phyloP scores from a whole-genome alignment of 2,113 vertebrate genomes.

The Pelecanoides urinatrix region DNA sequence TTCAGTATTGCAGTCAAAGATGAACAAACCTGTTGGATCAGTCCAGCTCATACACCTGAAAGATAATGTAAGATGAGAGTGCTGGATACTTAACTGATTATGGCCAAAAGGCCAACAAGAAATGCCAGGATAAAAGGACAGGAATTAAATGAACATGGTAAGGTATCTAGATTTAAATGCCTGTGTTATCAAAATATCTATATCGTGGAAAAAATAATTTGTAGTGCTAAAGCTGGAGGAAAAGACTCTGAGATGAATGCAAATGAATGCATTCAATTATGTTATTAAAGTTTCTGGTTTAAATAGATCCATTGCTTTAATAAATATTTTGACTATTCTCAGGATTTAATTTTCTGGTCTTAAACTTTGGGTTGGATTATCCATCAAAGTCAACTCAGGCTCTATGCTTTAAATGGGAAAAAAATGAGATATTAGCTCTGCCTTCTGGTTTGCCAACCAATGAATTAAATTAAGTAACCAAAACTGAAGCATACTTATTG shows the following conservation, averaged over 20 bases:
- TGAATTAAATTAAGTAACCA: background rate
- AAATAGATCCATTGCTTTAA: background rate
- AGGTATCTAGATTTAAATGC: background rate
- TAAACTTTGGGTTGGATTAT: background rate
- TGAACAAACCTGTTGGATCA: background rate
- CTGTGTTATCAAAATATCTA: background rate
- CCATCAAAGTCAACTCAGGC: background rate
- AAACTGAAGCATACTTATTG: background rate
- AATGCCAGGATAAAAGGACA: background rate
- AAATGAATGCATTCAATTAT: slow-evolving; percentile 4
- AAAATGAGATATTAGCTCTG: background rate
- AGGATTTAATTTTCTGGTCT: background rate
- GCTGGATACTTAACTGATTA: background rate
- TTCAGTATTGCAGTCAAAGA: background rate
- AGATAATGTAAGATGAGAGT: background rate
- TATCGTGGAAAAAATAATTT: background rate
- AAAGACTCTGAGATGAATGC: background rate
- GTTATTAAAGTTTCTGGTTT: background rate
- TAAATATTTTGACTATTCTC: slow-evolving; percentile 9
- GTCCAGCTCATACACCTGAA: background rate
- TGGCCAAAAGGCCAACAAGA: background rate
- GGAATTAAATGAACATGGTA: background rate
- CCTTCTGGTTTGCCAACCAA: background rate
- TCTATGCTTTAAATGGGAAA: background rate
- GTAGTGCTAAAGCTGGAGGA: background rate